These are phyloP conservation scores for Sarcophaga caerulescens DNA, from an alignment of 2,888 invertebrate genomes.

Conservation along the genomic window DNA sequence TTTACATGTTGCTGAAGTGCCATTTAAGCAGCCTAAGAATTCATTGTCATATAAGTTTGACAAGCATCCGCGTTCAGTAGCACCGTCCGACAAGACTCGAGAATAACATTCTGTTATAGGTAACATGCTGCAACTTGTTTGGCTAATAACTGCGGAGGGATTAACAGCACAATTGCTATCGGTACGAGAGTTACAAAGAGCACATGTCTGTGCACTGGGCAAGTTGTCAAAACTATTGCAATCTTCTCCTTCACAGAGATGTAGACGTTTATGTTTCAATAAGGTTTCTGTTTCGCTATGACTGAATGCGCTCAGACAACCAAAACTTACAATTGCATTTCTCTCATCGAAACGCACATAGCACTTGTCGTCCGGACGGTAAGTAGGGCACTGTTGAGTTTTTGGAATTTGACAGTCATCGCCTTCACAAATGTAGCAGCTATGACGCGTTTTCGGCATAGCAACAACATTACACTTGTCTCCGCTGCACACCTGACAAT, in stretches of 20 bases:
- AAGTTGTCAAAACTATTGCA: conserved; percentile 74
- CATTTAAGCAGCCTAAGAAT: conserved; percentile 75
- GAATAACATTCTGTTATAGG: conserved; percentile 76
- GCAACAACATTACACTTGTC: conserved; percentile 72
- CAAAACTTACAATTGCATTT: conserved; percentile 69
- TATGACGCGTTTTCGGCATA: conserved; percentile 71
- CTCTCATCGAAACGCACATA: conserved; percentile 75
- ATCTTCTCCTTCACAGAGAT: conserved; percentile 72
- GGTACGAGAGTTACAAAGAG: conserved; percentile 76
- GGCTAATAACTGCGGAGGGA: conserved; percentile 67
- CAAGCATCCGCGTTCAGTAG: conserved; percentile 78
- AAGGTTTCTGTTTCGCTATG: conserved; percentile 72
- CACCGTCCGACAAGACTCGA: conserved; percentile 75
- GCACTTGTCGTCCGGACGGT: conserved; percentile 75
- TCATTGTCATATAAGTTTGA: conserved; percentile 75
- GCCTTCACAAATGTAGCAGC: conserved; percentile 74
- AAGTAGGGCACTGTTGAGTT: conserved; percentile 70
- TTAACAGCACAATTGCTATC: conserved; percentile 73
- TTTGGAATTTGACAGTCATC: conserved; percentile 73
- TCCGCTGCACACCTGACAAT: conserved; percentile 72
- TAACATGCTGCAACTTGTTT: conserved; percentile 68
- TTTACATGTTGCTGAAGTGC: conserved; percentile 73
- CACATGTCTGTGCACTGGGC: conserved; percentile 71
- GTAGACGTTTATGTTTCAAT: conserved; percentile 72
- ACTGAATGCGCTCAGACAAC: conserved; percentile 76